A percentile compares a stretch with the other conserved stretches of the same genome.
phyloP scores from a whole-genome alignment of 2,797 vertebrate genomes.

The Enteromius fasciolatus region DNA sequence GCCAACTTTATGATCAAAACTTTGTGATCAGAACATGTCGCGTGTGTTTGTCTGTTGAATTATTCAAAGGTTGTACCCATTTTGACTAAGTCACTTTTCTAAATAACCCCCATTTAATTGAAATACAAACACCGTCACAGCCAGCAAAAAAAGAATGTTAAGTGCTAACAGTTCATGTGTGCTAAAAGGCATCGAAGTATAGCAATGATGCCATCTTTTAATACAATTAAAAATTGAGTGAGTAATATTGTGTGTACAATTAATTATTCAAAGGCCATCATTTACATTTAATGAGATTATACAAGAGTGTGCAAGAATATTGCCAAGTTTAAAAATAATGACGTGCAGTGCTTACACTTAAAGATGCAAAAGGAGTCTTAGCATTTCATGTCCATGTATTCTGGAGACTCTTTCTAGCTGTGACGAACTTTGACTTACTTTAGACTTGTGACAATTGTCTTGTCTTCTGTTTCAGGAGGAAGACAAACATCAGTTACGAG shows the following conservation, averaged over 20 bases:
- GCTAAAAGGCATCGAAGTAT: neutral
- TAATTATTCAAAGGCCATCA: constrained; percentile 22
- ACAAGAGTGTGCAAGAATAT: constrained; percentile 20
- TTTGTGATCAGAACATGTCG: constrained; percentile 67
- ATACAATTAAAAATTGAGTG: neutral
- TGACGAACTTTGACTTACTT: neutral
- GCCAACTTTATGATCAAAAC: constrained; percentile 63
- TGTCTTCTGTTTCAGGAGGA: constrained; percentile 82
- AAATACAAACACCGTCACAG: constrained; percentile 29
- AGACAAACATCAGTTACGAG: constrained; percentile 89
- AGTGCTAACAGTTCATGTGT: neutral
- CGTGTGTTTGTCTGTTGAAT: constrained; percentile 72
- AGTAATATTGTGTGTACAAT: constrained; percentile 25
- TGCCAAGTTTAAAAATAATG: constrained; percentile 12
- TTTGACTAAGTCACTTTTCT: constrained; percentile 48
- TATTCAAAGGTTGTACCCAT: constrained; percentile 62
- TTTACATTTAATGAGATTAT: constrained; percentile 27
- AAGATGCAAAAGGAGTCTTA: constrained; percentile 4
- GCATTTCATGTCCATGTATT: neutral
- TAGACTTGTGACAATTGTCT: neutral
- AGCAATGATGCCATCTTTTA: neutral
- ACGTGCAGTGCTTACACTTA: neutral
- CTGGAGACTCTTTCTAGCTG: constrained; percentile 8
- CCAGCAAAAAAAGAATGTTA: neutral
- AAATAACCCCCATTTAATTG: constrained; percentile 41